Conservation (phyloP, 2,888 invertebrate species). For the Silvanus unidentatus region DNA sequence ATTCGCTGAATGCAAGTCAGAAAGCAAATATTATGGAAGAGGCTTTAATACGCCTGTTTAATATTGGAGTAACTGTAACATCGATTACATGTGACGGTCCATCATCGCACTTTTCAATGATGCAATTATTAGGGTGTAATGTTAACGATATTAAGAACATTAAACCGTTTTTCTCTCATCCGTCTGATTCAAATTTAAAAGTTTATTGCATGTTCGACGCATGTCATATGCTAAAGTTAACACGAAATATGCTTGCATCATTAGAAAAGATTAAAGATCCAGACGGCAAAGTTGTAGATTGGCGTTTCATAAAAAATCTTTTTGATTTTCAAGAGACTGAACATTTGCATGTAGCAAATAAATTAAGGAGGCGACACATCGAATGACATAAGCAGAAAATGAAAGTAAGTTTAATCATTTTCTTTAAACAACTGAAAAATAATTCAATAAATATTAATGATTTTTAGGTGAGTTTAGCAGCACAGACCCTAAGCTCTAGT, state of each 20-base stretch:
- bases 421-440: not conserved
- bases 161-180: conserved; percentile 7
- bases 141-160: conserved; percentile 8
- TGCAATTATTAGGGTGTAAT: conserved; percentile 8
- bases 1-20: conserved; percentile 15
- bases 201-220: conserved; percentile 9
- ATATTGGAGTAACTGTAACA: conserved; percentile 14
- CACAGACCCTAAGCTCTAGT: conserved; percentile 18
- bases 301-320: conserved; percentile 9
- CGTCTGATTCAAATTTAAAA: conserved; percentile 3
- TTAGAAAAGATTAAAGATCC: not conserved
- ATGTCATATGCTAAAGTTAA: conserved; percentile 13
- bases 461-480: conserved; percentile 18
- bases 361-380: conserved; percentile 14
- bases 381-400: conserved; percentile 18
- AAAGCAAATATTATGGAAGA: conserved; percentile 18
- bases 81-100: conserved; percentile 23
- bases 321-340: conserved; percentile 14
- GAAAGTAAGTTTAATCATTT: conserved; percentile 13
- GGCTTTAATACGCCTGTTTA: conserved; percentile 13
- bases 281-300: conserved; percentile 6
- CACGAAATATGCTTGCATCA: conserved; percentile 8
- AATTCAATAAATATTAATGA: too few species aligned
- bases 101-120: conserved; percentile 13
- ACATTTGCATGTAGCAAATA: conserved; percentile 10